Evolutionary conservation across 2,888 invertebrate species (phyloP).

Genomic region (Oasisia sp.): DNA sequence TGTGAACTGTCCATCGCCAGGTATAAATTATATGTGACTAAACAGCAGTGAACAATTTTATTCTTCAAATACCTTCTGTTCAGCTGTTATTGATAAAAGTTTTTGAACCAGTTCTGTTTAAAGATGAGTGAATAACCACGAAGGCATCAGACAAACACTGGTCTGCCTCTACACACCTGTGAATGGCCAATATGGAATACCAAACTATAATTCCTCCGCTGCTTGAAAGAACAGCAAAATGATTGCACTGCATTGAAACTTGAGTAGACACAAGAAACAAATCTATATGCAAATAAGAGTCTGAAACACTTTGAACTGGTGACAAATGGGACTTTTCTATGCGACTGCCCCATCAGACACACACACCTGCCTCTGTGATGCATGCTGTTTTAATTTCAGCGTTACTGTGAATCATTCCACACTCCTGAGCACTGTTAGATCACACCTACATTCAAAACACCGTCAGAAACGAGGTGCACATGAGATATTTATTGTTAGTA

Average conservation of each 20-base stretch:
- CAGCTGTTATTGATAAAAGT: too few relatives aligned
- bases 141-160: too few relatives aligned
- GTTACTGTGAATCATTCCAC: not conserved
- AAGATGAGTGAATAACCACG: too few relatives aligned
- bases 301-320: conserved; percentile 2
- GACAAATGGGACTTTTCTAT: not conserved
- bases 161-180: too few relatives aligned
- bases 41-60: too few relatives aligned
- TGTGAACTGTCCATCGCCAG: too few relatives aligned
- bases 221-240: not conserved
- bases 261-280: not conserved
- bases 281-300: conserved; percentile 7
- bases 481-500: not conserved
- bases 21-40: too few relatives aligned
- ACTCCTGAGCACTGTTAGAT: not conserved
- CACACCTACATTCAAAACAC: not conserved
- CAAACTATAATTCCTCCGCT: not conserved
- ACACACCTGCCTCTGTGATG: not conserved
- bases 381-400: not conserved
- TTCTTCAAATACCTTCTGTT: too few relatives aligned
- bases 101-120: too few relatives aligned
- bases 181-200: not conserved
- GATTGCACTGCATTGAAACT: not conserved
- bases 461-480: not conserved
- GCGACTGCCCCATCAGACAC: not conserved